Evolutionary conservation across 92 coral and sea anemone genomes (phyloP).

Genomic region (Heteractis magnifica): DNA sequence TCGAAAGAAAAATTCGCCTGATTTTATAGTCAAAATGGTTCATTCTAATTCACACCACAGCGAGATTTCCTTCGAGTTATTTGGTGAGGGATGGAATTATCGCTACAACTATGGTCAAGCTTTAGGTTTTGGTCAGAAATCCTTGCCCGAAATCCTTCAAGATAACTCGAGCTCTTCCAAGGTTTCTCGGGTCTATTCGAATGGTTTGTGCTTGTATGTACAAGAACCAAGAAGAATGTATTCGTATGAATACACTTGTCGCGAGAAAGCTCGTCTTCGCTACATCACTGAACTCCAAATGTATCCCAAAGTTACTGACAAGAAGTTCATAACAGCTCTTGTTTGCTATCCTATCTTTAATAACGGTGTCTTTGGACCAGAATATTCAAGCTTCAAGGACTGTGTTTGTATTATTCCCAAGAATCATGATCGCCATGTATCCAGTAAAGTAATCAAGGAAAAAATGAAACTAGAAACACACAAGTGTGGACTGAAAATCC

Average conservation of each 20-base stretch:
- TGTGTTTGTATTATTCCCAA: constrained; percentile 64
- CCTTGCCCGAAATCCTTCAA: not conserved
- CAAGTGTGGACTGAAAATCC: constrained; percentile 50
- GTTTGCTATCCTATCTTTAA: constrained; percentile 63
- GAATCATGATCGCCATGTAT: constrained; percentile 42
- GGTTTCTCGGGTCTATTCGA: constrained; percentile 35
- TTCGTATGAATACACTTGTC: constrained; percentile 59
- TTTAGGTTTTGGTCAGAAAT: constrained; percentile 9
- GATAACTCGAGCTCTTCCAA: not conserved
- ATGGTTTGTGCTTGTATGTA: constrained; percentile 46
- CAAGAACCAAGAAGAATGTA: constrained; percentile 58
- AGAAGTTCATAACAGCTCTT: constrained; percentile 61
- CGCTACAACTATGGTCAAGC: not conserved
- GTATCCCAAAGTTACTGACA: constrained; percentile 59
- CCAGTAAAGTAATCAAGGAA: constrained; percentile 52
- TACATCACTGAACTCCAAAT: constrained; percentile 57
- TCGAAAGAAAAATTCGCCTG: not conserved
- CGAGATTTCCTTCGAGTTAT: not conserved
- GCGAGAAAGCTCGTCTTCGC: constrained; percentile 40
- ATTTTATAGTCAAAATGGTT: not conserved
- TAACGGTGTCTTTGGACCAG: constrained; percentile 34
- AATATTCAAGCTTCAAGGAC: constrained; percentile 51
- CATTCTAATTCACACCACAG: not conserved
- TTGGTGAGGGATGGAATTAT: not conserved
- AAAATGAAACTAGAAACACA: constrained; percentile 37